phyloP scores from a whole-genome alignment of 2,888 invertebrate species.

The Epirrhoe tristata region DNA sequence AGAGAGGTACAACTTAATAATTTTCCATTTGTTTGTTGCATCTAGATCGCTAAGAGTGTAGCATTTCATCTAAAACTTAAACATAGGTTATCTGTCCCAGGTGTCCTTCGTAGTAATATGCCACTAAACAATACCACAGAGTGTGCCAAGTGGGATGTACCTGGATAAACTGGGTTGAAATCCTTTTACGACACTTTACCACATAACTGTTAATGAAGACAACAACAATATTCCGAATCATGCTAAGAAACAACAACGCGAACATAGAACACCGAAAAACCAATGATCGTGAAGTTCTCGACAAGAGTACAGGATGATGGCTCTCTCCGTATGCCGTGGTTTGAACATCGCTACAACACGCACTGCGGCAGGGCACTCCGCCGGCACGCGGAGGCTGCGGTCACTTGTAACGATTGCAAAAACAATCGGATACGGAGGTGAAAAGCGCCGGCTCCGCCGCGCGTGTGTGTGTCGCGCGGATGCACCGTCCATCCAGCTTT shows the following conservation, averaged over 20 bases:
- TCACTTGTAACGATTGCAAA: constrained; percentile 48
- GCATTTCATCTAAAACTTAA: constrained; percentile 50
- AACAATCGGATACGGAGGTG: constrained; percentile 63
- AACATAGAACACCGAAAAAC: constrained; percentile 77
- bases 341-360: constrained; percentile 41
- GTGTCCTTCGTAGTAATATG: constrained; percentile 60
- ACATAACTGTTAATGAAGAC: constrained; percentile 72
- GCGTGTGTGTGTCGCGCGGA: constrained; percentile 76
- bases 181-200: constrained; percentile 66
- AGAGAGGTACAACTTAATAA: constrained; percentile 30
- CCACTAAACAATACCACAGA: constrained; percentile 71
- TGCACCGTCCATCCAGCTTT: constrained; percentile 58
- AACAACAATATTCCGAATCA: constrained; percentile 79
- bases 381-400: not conserved
- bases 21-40: constrained; percentile 45
- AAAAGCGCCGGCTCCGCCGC: constrained; percentile 82
- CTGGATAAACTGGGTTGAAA: constrained; percentile 69
- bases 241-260: constrained; percentile 81
- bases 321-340: constrained; percentile 58
- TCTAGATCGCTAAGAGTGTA: constrained; percentile 55
- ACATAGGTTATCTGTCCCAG: constrained; percentile 47
- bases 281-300: constrained; percentile 67
- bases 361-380: not conserved
- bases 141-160: constrained; percentile 83
- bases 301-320: constrained; percentile 69